Percentiles rank a stretch among this genome's conserved stretches.
Conservation (phyloP, 30 jellyfish, hydroid and myxozoan species). For the Pelagia noctiluca region DNA sequence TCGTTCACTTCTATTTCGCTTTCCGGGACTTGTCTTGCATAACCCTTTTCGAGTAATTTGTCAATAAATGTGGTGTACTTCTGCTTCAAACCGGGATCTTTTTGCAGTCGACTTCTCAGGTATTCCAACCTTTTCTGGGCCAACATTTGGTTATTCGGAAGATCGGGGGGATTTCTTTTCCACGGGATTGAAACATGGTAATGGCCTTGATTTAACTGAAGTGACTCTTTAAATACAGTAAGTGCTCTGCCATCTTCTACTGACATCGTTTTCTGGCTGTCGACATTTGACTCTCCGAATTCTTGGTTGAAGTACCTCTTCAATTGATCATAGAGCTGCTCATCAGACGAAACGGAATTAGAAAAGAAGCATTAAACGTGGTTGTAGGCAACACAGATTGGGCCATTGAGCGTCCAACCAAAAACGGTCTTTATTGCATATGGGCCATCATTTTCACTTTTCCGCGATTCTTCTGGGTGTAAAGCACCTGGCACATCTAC, state of each 20-base stretch:
- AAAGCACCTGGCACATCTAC: constrained; percentile 65
- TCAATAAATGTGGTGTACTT: constrained; percentile 29
- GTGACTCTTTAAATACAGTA: neutral
- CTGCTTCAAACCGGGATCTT: constrained; percentile 31
- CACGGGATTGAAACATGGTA: constrained; percentile 27
- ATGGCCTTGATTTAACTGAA: constrained; percentile 14
- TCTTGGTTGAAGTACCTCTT: constrained; percentile 7
- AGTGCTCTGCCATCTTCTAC: constrained; percentile 29
- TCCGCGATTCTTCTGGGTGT: constrained; percentile 69
- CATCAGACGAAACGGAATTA: constrained; percentile 11
- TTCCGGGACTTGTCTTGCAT: constrained; percentile 48
- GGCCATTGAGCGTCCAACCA: constrained; percentile 78
- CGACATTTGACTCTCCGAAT: constrained; percentile 19
- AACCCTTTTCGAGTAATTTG: constrained; percentile 25
- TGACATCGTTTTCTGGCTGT: constrained; percentile 38
- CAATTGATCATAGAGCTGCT: constrained; percentile 9
- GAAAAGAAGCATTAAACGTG: neutral
- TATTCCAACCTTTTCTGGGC: constrained; percentile 48
- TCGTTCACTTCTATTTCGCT: neutral
- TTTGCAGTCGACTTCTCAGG: constrained; percentile 21
- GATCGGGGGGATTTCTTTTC: constrained; percentile 33
- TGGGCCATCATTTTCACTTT: constrained; percentile 59
- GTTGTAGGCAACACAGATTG: constrained; percentile 20
- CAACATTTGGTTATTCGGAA: constrained; percentile 20
- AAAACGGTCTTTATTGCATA: constrained; percentile 65